phyloP scores from a whole-genome alignment of 1,140 invertebrate species.

The Tetragnatha versicolor region DNA sequence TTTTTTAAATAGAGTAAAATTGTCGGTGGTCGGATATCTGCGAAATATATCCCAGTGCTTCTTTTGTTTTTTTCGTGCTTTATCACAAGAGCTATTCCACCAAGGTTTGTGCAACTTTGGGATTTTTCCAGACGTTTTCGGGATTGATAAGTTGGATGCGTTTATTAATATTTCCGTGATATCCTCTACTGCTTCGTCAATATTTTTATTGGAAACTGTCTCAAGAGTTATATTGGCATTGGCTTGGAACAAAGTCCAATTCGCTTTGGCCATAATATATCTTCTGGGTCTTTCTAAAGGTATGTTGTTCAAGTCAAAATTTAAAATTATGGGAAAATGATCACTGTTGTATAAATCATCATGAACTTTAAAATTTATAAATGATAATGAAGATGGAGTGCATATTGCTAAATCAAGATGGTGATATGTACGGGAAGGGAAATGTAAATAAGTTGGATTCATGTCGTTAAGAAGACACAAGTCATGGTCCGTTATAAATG shows the following conservation, averaged over 20 bases:
- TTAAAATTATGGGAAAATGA: too few species aligned
- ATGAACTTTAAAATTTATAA: not conserved
- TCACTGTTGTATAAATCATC: too few species aligned
- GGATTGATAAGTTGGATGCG: not conserved
- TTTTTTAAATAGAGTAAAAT: not conserved
- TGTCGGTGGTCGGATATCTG: not conserved
- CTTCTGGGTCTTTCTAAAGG: not conserved
- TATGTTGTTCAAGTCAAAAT: not conserved
- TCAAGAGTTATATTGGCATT: not conserved
- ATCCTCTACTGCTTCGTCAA: not conserved
- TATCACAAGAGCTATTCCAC: not conserved
- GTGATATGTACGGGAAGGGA: not conserved
- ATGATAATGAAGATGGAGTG: not conserved
- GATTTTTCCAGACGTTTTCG: not conserved
- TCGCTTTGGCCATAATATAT: not conserved
- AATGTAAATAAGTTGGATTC: not conserved
- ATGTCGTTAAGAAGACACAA: not conserved
- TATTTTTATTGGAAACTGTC: not conserved
- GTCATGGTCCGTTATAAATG: not conserved
- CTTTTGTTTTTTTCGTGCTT: not conserved
- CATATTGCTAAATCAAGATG: not conserved
- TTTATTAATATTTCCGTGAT: not conserved
- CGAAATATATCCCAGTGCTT: not conserved
- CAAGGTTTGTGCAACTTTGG: not conserved
- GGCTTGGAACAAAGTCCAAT: not conserved